These are phyloP conservation scores for Gryon sp. DNA, from an alignment of 1,140 invertebrate genomes.

Conservation along the genomic window DNA sequence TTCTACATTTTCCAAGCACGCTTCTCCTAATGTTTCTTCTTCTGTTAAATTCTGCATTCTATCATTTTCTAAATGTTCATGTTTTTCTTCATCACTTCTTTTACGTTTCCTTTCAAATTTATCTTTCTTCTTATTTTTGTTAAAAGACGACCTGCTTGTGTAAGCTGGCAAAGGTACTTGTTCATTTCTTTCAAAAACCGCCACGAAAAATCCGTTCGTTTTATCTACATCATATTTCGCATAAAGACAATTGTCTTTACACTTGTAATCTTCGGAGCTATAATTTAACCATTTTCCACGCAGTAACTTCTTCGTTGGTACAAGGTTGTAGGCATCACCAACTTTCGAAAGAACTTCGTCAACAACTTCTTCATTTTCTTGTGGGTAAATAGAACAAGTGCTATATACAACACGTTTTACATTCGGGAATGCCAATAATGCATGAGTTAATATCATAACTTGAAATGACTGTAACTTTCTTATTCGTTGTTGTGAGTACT, in stretches of 20 bases:
- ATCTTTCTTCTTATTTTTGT: constrained; percentile 11
- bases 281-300: constrained; percentile 84
- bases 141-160: neutral
- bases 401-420: constrained; percentile 95
- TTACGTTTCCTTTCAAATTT: neutral
- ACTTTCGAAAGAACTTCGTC: constrained; percentile 82
- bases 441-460: constrained; percentile 90
- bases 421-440: constrained; percentile 89
- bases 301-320: constrained; percentile 81
- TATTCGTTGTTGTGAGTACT: constrained; percentile 79
- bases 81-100: neutral
- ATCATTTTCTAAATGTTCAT: constrained; percentile 11
- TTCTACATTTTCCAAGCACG: neutral
- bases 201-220: constrained; percentile 97
- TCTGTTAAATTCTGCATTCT: neutral
- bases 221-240: constrained; percentile 86
- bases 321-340: constrained; percentile 82
- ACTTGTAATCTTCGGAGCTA: constrained; percentile 83
- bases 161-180: constrained; percentile 62
- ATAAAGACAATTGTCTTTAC: constrained; percentile 88
- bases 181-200: constrained; percentile 87
- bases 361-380: constrained; percentile 96
- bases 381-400: constrained; percentile 92
- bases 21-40: too few relatives aligned
- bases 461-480: constrained; percentile 89